Base-by-base conservation (phyloP, 2,797 vertebrate genomes). In the Typhlichthys eigenmanni region DNA sequence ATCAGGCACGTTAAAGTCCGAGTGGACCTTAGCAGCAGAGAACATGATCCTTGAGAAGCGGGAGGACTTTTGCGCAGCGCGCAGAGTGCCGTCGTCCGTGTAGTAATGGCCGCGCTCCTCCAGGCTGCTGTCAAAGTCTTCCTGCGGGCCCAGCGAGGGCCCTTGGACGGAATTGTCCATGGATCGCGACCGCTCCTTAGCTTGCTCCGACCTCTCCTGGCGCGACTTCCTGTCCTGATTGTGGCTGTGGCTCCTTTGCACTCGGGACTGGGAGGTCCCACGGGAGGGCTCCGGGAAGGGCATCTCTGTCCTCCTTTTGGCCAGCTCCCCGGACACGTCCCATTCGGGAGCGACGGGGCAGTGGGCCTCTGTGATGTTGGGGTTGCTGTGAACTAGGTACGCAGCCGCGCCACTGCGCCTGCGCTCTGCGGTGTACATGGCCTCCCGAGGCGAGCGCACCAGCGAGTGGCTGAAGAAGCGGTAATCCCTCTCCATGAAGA, bases 211-310 rank as follows among this genome's bases (percentile, higher is more conserved):
- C 66, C 96, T 88, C 85, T 99, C 97, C 6, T 97, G 96, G 66
- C 97, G 95, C 0, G 98, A 99, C 82, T 98, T 94, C 83, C 98
- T 94, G 86, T 99, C 98, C 87, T 99, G 97, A 71, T 97, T 99
- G 93, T 99, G 98, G 93, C 97, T 99, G 91, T 99, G 98, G 88
- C 98, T 99, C 77, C 98, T 94, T 85, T 99, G 98, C 68, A 99
- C 98, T 84, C 95, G 95, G 47, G 97, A 98, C 84, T 98, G 96
- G 71, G 96, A 96, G 8, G 96, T 98, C 64, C 97, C 97, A 56
- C 96, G 92, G 17, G 98, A 99, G 68, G 97, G 98, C 72, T 99
- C 98, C 2, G 97, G 96, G 86, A 99, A 98, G 87, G 96, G 98
- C 96, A 98, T 98, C 90, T 99, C 98, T 16, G 96, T 99, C 84